Conservation (phyloP, 2,113 vertebrate species). For the Ophiodon elongatus region DNA sequence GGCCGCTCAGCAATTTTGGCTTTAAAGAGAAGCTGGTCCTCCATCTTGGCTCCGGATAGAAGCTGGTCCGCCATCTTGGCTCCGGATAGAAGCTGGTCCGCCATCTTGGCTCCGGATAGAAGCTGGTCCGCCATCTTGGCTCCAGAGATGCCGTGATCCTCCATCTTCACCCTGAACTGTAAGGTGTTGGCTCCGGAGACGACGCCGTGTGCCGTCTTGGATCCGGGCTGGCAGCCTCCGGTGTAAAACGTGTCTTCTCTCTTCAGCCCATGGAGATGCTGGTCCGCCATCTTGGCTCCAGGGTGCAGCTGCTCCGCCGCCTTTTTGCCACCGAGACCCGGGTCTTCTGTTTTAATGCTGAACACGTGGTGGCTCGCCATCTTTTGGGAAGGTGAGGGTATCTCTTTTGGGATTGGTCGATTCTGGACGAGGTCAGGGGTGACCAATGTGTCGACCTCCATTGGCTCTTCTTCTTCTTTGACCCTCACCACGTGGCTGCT, state of each 20-base stretch:
- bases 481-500: slow-evolving; percentile 49
- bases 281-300: slow-evolving; percentile 55
- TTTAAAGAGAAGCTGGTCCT: slow-evolving; percentile 23
- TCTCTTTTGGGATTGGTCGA: slow-evolving; percentile 31
- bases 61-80: slow-evolving; percentile 16
- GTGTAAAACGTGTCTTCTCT: slow-evolving; percentile 40
- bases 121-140: slow-evolving; percentile 4
- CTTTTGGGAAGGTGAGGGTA: rapidly evolving
- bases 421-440: slow-evolving; percentile 15
- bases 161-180: slow-evolving; percentile 53
- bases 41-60: slow-evolving; percentile 20
- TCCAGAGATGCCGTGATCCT: slow-evolving; percentile 5
- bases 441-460: slow-evolving; percentile 52
- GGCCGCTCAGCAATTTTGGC: slow-evolving; percentile 16
- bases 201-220: background rate
- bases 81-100: slow-evolving; percentile 1
- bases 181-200: slow-evolving; percentile 17
- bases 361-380: slow-evolving; percentile 30
- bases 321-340: background rate
- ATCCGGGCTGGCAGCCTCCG: background rate
- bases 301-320: background rate
- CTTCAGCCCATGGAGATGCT: slow-evolving; percentile 41
- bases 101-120: slow-evolving; percentile 22
- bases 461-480: slow-evolving; percentile 78
- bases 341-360: slow-evolving; percentile 57